Conservation (phyloP, 1,140 invertebrate genomes). For the Eufriesea mexicana region DNA sequence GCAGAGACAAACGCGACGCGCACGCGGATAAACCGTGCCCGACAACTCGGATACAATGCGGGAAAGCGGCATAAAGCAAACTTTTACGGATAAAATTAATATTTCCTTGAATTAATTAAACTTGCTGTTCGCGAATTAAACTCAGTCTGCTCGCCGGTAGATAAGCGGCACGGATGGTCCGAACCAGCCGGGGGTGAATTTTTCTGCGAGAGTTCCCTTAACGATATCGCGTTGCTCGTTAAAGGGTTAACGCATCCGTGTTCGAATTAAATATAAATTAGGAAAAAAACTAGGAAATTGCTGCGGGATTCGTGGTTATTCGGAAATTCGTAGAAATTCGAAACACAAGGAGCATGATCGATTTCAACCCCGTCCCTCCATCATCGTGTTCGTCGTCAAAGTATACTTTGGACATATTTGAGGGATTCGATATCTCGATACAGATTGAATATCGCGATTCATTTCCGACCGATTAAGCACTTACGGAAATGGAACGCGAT, state of each 20-base stretch:
- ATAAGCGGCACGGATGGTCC: slow-evolving; percentile 2
- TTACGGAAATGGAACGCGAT: slow-evolving; percentile 45
- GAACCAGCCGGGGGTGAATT: neutral
- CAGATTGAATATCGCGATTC: slow-evolving; percentile 48
- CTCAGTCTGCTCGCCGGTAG: neutral
- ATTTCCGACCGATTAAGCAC: slow-evolving; percentile 49
- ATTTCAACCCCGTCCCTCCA: neutral
- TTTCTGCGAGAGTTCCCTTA: neutral
- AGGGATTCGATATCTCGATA: slow-evolving; percentile 20
- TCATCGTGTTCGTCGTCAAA: neutral
- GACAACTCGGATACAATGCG: slow-evolving; percentile 1
- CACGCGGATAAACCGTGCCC: neutral
- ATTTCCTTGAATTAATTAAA: slow-evolving; percentile 22
- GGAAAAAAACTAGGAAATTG: too few species aligned
- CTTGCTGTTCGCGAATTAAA: slow-evolving; percentile 2
- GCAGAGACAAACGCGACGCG: neutral
- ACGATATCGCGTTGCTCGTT: neutral
- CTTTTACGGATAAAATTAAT: slow-evolving; percentile 26
- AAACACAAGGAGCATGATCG: neutral
- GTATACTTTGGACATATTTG: slow-evolving; percentile 24
- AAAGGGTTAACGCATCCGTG: neutral
- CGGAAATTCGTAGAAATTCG: too few species aligned
- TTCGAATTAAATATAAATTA: neutral
- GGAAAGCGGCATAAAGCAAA: neutral
- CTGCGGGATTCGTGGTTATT: neutral